Base-by-base conservation (phyloP, 2,113 vertebrate species). In the Lepisosteus oculatus region DNA sequence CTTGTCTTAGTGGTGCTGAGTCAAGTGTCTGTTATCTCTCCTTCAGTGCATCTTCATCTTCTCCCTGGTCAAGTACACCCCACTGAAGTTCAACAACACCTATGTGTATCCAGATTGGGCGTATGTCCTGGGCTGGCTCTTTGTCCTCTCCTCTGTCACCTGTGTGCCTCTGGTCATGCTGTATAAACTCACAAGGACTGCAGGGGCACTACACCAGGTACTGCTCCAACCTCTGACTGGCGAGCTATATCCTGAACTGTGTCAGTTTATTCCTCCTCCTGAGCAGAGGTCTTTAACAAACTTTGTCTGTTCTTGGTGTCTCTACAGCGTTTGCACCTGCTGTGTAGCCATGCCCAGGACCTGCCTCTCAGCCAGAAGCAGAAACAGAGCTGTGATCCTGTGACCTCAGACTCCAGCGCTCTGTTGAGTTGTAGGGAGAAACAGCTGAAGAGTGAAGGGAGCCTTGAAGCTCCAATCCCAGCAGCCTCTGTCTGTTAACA, bases 41-140 rank as follows among this genome's bases (percentile, higher is more conserved):
- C 56, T 42, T 6, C 74, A 87, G 87, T 81, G 83, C n/a, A 89
- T 83, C 0, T 85, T 89, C 56, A 61, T 86, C 68, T 89, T 87
- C 78, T 87, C 86, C 0, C 80, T 85, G 3, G 59, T 85, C 44
- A 83, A 67, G 72, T 80, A 86, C 68, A 73, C 83, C 0, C 86
- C 86, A 0, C 77, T 89, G 71, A 89, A 83, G 79, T 87, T 87
- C 79, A 84, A 71, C 47, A 83, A 69, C 74, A 67, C 43, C 4
- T 88, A 86, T 3, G 76, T 85, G 42, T 88, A 87, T 74, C 85
- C 87, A 7, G 72, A 81, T 12, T 89, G 86, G 87, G 83, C 86
- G 6, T 86, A 87, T 74, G 74, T 85, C 66, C n/a, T 86, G 61
- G 83, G 87, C 59, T 86, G 87, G 86, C 84, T 86, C 77, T 57